phyloP scores from a whole-genome alignment of 2,888 invertebrate species.

The Pseudococcus viburni region DNA sequence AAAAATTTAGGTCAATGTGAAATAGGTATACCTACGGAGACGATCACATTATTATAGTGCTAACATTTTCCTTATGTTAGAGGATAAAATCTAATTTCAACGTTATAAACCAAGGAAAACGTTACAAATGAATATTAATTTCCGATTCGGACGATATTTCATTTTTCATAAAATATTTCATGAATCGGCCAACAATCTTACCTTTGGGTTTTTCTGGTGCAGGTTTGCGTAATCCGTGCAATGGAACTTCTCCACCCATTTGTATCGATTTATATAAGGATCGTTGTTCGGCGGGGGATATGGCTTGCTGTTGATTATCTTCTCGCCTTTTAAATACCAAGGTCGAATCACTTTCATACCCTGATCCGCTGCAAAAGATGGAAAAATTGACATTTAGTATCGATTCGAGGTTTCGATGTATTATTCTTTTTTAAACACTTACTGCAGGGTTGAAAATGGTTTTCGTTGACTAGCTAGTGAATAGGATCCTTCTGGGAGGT shows the following conservation, averaged over 20 bases:
- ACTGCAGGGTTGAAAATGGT: slow-evolving; percentile 63
- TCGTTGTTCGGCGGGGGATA: slow-evolving; percentile 87
- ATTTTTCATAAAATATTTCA: slow-evolving; percentile 30
- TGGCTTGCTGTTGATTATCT: slow-evolving; percentile 71
- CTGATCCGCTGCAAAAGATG: slow-evolving; percentile 70
- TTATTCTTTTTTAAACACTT: slow-evolving; percentile 30
- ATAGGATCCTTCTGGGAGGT: neutral
- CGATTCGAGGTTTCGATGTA: neutral
- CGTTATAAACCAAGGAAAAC: neutral
- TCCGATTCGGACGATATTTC: slow-evolving; percentile 15
- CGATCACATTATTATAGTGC: neutral
- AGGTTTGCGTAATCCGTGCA: slow-evolving; percentile 90
- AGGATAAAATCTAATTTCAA: slow-evolving; percentile 6
- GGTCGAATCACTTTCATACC: slow-evolving; percentile 93
- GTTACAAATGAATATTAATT: slow-evolving; percentile 22
- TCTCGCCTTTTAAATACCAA: slow-evolving; percentile 85
- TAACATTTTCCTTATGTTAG: slow-evolving; percentile 40
- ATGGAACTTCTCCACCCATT: slow-evolving; percentile 94
- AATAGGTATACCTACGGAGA: neutral
- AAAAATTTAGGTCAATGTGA: neutral
- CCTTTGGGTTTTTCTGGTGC: slow-evolving; percentile 88
- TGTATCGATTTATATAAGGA: slow-evolving; percentile 90
- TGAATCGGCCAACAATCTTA: slow-evolving; percentile 71
- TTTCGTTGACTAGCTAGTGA: slow-evolving; percentile 45
- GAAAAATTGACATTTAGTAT: slow-evolving; percentile 53